Evolutionary conservation across 2,797 vertebrate species (phyloP), one percentile per base, ranked within the genome.

Genomic region (Artibeus jamaicensis): DNA sequence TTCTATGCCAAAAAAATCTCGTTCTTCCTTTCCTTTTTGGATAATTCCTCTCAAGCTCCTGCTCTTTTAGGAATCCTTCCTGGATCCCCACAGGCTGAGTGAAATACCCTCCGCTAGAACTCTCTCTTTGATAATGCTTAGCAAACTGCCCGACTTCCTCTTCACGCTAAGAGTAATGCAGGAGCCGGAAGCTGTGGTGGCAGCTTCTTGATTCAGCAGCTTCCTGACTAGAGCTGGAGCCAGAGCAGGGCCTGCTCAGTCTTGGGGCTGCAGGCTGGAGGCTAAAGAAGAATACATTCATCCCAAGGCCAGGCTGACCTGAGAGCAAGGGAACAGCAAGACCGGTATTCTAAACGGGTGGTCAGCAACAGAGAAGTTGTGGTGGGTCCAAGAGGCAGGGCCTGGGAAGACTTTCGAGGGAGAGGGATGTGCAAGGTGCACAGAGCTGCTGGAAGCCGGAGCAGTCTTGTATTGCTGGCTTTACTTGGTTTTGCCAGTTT

Each of bases 131-230:
- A 77, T 24, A 62, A 79, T 14, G 67, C 53, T 86, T 44, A 78
- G 42, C 53, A 50, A 77, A 94, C 32, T 16, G 42, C n/a, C 48
- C 70, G 46, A 37, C 95, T 97, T 97, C 96, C 96, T 93, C 90
- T 86, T 86, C 82, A n/a, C 59, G 62, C 39, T 15, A 53, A 53
- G 71, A 48, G 42, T 5, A 32, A 21, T 16, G 48, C 22, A 50
- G 76, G 79, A 65, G 71, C 85, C 87, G 93, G 97, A 97, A 96
- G 95, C 68, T 82, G 96, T 32, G 93, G 96, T 87, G 44, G 76
- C 34, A 83, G 39, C 62, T n/a, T 96, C 87, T 96, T 78, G 90
- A 95, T 89, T 96, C 89, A 90, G 87, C 91, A 83, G 90, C 78
- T 97, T 97, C 95, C 94, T 88, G 92, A n/a, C 65, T 29, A 88